These are phyloP conservation scores for Microtus oregoni DNA, from an alignment of 2,113 vertebrate genomes.

Conservation along the genomic window DNA sequence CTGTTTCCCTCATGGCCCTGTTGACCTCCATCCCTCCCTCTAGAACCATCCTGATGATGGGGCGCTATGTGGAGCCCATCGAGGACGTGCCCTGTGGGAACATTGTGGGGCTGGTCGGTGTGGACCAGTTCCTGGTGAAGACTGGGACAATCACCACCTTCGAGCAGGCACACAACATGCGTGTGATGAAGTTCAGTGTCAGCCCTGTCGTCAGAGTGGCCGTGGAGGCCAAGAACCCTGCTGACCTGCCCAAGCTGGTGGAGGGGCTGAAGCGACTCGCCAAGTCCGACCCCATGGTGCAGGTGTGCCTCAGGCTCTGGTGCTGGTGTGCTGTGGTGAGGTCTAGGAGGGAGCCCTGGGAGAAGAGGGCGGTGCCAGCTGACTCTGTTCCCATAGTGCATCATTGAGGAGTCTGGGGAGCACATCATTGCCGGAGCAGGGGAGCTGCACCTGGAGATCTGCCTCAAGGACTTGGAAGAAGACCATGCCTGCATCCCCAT, in stretches of 20 bases:
- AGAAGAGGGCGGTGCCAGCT: too few species aligned
- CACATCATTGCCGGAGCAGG: slow-evolving; percentile 97
- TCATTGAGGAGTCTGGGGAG: slow-evolving; percentile 98
- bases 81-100: slow-evolving; percentile 98
- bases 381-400: slow-evolving; percentile 85
- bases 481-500: slow-evolving; percentile 97
- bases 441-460: slow-evolving; percentile 97
- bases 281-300: slow-evolving; percentile 99
- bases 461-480: slow-evolving; percentile 97
- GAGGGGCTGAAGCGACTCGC: slow-evolving; percentile 96
- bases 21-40: accelerated
- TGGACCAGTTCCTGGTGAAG: slow-evolving; percentile 97
- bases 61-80: slow-evolving; percentile 95
- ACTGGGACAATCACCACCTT: slow-evolving; percentile 98
- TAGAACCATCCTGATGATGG: slow-evolving; percentile 99
- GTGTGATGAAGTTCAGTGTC: slow-evolving; percentile 98
- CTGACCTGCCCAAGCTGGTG: slow-evolving; percentile 96
- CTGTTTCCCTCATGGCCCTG: too few species aligned
- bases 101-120: slow-evolving; percentile 96
- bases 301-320: slow-evolving; percentile 38
- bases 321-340: too few species aligned
- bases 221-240: slow-evolving; percentile 96
- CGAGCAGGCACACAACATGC: slow-evolving; percentile 97
- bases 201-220: slow-evolving; percentile 97
- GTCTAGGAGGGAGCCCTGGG: too few species aligned